Evolutionary conservation across 2,113 vertebrate genomes (phyloP), one percentile per base, ranked within the genome.

Genomic region (Alethe castanea): DNA sequence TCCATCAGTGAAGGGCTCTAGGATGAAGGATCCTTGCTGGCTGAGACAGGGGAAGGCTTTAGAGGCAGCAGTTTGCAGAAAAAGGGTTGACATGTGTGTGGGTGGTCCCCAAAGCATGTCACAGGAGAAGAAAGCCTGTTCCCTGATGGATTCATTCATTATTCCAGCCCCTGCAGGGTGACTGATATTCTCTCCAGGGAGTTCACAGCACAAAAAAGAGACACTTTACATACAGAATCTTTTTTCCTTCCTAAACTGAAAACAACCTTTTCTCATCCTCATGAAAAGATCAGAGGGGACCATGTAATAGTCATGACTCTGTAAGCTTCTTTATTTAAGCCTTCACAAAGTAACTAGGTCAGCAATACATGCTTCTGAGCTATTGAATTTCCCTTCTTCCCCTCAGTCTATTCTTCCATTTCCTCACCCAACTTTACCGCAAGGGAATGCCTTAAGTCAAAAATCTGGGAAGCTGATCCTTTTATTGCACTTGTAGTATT

Each of bases 301-400:
- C 91, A 91, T 96, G 96, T 95, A 95, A 94, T 71, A 95, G 86
- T 97, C 86, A 88, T 94, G 96, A 94, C 94, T 97, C 86, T 0
- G 8, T 96, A 96, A 97, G 91, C 83, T 92, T 65, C 94, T 94
- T 96, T 94, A 78, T 90, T 92, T 82, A 86, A 92, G 83, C 86
- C 82, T 92, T 91, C 81, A 60, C 77, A 89, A 88, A 91, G 94
- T 84, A 95, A 94, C 86, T 95, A 40, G 80, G 95, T 95, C 88
- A 93, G 76, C 18, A 8, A 56, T 91, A 91, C 14, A 2, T 92
- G 86, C 53, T 78, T 94, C 90, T 94, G 44, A 57, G 40, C 69
- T 92, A 45, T 92, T 92, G 83, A 95, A 92, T 94, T 94, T 91
- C 64, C 56, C 60, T 13, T 65, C 76, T 92, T 93, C 44, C 79